Evolutionary conservation across 1,140 invertebrate genomes (phyloP), one percentile per base, ranked within the genome.

Genomic region (Samia ricini): DNA sequence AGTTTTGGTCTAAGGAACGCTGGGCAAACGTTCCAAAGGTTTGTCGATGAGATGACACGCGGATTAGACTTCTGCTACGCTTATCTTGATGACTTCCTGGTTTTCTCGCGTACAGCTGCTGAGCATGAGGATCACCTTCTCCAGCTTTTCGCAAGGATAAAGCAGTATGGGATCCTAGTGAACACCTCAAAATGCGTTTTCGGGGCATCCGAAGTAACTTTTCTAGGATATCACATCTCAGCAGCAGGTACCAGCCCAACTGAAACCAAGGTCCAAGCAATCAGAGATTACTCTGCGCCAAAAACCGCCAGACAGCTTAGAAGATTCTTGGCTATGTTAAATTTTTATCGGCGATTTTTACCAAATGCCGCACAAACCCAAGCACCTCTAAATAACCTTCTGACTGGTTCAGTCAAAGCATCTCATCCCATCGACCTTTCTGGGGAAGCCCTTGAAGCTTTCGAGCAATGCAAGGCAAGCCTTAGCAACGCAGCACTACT

Each of bases 71-170:
- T 79, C 52, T 42, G 26, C 24, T 76, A 83, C 48, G 74, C 83
- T 0, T 93, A 92, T 64, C 36, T 93, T 0, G 93, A 93, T 63
- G 92, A 93, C 61, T 82, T 93, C 20, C 71, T 92, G 0, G 66
- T 92, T 3, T 86, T 77, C 51, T 85, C 77, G 12, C 57, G 60
- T 20, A 58, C 61, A 7, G 15, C 29, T 51, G 24, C 42, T 63
- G 74, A 6, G 59, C 86, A 90, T 56, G n/a, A 63, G 0, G 2
- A 65, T 3, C 81, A 87, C 42, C 56, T 79, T 3, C 57, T 50
- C 4, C 48, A 63, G 12, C n/a, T 85, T 0, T 76, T 86, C 29
- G 5, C 63, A 15, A 26, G 76, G 0, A 55, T 87, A 0, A n/a
- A 68, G 2, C 54, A 79, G 0, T 81, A 74, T 52, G 74, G 77